phyloP scores from a whole-genome alignment of 2,888 invertebrate genomes.

The Geotrupes spiniger region DNA sequence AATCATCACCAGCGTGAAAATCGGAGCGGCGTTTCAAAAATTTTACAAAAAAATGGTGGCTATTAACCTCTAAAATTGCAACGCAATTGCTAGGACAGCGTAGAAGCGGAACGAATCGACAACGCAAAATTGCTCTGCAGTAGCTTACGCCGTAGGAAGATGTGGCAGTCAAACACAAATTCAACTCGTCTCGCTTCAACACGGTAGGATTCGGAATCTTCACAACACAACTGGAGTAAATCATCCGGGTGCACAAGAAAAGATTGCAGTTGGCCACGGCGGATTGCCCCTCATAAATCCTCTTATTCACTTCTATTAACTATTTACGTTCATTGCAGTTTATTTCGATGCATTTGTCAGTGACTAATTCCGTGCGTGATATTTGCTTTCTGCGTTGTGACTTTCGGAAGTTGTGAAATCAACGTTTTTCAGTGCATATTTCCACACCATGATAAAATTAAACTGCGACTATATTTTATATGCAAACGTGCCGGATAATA shows the following conservation, averaged over 20 bases:
- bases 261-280: constrained; percentile 34
- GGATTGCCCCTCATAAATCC: constrained; percentile 42
- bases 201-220: background rate
- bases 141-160: background rate
- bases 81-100: constrained; percentile 1
- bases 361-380: constrained; percentile 30
- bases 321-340: constrained; percentile 41
- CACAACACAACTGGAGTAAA: background rate
- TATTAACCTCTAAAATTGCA: background rate
- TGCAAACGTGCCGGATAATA: too few species aligned
- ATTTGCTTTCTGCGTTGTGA: constrained; percentile 15
- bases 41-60: background rate
- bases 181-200: background rate
- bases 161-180: background rate
- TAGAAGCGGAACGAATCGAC: constrained; percentile 13
- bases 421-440: too few species aligned
- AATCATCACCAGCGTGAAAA: too few species aligned
- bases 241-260: constrained; percentile 15
- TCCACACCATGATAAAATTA: too few species aligned
- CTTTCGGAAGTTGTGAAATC: too few species aligned
- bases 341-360: constrained; percentile 37
- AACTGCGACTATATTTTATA: too few species aligned
- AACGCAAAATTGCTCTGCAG: constrained; percentile 6
- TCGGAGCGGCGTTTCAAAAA: background rate
- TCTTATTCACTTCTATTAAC: constrained; percentile 41